Percentiles rank a stretch among this genome's conserved stretches.
Conservation (phyloP, 2,113 vertebrate species). For the Lepisosteus osseus region DNA sequence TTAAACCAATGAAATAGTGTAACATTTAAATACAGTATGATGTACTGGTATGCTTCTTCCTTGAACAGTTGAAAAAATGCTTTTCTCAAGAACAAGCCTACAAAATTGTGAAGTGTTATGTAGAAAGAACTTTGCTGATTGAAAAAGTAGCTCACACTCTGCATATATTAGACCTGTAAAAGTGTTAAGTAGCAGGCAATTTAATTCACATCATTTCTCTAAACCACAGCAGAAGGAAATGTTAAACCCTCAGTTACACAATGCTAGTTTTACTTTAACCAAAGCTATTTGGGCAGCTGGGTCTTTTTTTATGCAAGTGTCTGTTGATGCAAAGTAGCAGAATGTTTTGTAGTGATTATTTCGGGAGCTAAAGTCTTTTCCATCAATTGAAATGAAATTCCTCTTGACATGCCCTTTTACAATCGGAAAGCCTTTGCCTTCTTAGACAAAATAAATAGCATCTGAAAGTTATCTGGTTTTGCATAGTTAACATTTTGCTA, state of each 20-base stretch:
- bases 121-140: slow-evolving; percentile 24
- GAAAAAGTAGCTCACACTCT: slow-evolving; percentile 11
- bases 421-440: slow-evolving; percentile 64
- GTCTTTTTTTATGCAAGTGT: slow-evolving; percentile 37
- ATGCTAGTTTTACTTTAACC: slow-evolving; percentile 44
- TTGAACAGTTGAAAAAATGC: no score
- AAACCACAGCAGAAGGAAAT: slow-evolving; percentile 41
- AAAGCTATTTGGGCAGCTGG: slow-evolving; percentile 61
- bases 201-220: slow-evolving; percentile 30
- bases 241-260: slow-evolving; percentile 38
- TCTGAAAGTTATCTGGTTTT: slow-evolving; percentile 75
- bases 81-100: no score
- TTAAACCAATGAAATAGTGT: no score
- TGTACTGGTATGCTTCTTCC: no score
- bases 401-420: slow-evolving; percentile 75
- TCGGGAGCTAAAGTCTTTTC: slow-evolving; percentile 69
- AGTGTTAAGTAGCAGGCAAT: slow-evolving; percentile 28
- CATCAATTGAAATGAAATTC: slow-evolving; percentile 76
- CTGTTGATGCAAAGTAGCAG: slow-evolving; percentile 60
- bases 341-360: slow-evolving; percentile 73
- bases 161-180: slow-evolving; percentile 12
- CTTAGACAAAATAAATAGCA: slow-evolving; percentile 73
- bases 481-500: slow-evolving; percentile 86
- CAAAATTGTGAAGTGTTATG: slow-evolving; percentile 30
- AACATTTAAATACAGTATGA: no score